Percentiles rank a stretch among this genome's conserved stretches.
Conservation (phyloP, 2,888 invertebrate species). For the Proisotoma minuta region DNA sequence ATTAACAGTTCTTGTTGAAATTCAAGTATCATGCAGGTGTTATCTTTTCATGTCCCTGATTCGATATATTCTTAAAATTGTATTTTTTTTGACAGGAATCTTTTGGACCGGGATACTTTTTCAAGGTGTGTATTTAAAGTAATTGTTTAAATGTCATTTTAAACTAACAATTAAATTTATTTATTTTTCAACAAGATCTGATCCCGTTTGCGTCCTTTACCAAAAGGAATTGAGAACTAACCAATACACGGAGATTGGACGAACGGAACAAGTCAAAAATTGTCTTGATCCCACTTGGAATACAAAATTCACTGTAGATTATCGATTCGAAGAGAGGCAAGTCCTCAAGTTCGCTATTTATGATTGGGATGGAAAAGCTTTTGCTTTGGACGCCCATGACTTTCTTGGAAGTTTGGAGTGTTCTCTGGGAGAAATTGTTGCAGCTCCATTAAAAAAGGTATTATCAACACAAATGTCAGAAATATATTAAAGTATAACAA, state of each 20-base stretch:
- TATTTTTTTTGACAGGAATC: conserved; percentile 49
- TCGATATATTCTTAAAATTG: conserved; percentile 8
- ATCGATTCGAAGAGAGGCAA: conserved; percentile 54
- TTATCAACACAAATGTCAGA: conserved; percentile 4
- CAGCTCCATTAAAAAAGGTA: conserved; percentile 45
- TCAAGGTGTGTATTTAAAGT: too few relatives aligned
- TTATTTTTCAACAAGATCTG: too few relatives aligned
- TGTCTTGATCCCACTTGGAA: conserved; percentile 52
- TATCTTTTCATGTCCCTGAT: not conserved
- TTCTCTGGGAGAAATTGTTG: conserved; percentile 55
- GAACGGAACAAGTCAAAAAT: conserved; percentile 51
- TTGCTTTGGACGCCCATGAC: conserved; percentile 45
- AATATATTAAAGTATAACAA: not conserved
- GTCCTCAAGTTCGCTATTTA: conserved; percentile 52
- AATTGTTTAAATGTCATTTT: too few relatives aligned
- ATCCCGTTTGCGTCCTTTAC: conserved; percentile 53
- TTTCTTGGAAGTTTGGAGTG: conserved; percentile 53
- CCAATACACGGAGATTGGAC: conserved; percentile 48
- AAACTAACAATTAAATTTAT: too few relatives aligned
- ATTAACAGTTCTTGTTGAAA: conserved; percentile 26
- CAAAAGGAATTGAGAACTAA: conserved; percentile 47
- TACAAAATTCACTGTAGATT: conserved; percentile 53
- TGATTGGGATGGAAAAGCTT: conserved; percentile 47
- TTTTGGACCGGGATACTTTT: conserved; percentile 52
- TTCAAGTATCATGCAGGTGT: conserved; percentile 27